Evolutionary conservation across 1,140 invertebrate species (phyloP).

Genomic region (Zaprionus kolodkinae): DNA sequence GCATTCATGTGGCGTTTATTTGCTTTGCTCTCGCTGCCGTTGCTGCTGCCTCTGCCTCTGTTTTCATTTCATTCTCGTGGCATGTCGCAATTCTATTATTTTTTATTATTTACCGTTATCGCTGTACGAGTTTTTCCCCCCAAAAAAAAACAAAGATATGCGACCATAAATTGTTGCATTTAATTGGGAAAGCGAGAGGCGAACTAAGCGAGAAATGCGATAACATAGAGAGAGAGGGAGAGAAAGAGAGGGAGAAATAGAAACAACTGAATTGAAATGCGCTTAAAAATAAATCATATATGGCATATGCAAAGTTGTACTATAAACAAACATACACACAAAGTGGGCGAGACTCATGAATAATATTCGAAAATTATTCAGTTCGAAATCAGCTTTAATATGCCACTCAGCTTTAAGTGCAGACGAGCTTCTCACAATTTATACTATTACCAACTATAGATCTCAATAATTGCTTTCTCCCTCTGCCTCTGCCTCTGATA

Average conservation of each 20-base stretch:
- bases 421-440: neutral
- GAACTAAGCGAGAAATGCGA: neutral
- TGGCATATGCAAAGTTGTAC: constrained; percentile 4
- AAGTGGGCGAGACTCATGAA: neutral
- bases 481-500: neutral
- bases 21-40: neutral
- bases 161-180: constrained; percentile 55
- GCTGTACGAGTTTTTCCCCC: constrained; percentile 34
- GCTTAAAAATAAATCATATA: neutral
- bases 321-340: neutral
- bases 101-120: constrained; percentile 46
- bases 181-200: constrained; percentile 53
- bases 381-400: neutral
- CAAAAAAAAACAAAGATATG: constrained; percentile 42
- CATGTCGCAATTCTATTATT: constrained; percentile 16
- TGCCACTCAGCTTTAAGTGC: neutral
- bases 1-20: constrained; percentile 26
- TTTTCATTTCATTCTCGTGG: constrained; percentile 17
- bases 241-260: neutral
- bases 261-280: neutral
- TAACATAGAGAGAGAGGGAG: neutral
- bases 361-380: constrained; percentile 6
- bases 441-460: neutral
- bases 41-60: constrained; percentile 9
- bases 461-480: constrained; percentile 5